Base-by-base conservation (phyloP, 2,797 vertebrate genomes). In the Halcyon leucocephala region DNA sequence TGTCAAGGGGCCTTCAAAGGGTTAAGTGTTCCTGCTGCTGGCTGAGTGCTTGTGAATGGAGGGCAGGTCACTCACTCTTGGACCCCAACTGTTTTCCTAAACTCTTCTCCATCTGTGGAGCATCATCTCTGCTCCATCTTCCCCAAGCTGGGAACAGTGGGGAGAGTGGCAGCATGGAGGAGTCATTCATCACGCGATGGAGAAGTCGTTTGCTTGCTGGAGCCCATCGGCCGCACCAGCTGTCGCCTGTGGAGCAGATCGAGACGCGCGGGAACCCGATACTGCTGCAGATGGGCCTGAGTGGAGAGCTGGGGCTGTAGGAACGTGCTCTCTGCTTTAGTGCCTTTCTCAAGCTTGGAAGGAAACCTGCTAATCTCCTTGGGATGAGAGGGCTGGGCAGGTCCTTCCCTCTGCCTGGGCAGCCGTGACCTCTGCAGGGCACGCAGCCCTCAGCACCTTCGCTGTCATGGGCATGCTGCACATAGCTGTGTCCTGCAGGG, bases 201-300 rank as follows among this genome's bases (percentile, higher is more conserved):
- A 95, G 85, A 95, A 96, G 77, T 78, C 37, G 74, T 92, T 69
- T 94, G 76, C 15, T 25, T 6, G 21, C 93, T 25, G 60, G 57
- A 91, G 89, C 54, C 82, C 90, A 76, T 82, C 1, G 19, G 85
- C 62, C 76, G 87, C 54, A 39, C 39, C 96, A 96, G 96, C 95
- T 97, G 96, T 91, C 2, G 0, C 3, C 7, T 1, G 1, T 1
- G 20, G 87, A 94, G 95, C 83, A 71, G 83, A 88, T 60, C 14
- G 29, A 60, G 95, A 93, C 78, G 44, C 88, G 70, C 54, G 76
- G 96, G 90, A 97, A 71, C 73, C 62, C 1, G 82, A 41, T 64
- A 37, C 46, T 4, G 15, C 84, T 72, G 58, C 92, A 94, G 83
- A 86, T 95, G 92, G 66, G 52, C 57, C 58, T 37, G 28, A 44